Conservation (phyloP, 2,888 invertebrate genomes). For the Steinernema hermaphroditum region DNA sequence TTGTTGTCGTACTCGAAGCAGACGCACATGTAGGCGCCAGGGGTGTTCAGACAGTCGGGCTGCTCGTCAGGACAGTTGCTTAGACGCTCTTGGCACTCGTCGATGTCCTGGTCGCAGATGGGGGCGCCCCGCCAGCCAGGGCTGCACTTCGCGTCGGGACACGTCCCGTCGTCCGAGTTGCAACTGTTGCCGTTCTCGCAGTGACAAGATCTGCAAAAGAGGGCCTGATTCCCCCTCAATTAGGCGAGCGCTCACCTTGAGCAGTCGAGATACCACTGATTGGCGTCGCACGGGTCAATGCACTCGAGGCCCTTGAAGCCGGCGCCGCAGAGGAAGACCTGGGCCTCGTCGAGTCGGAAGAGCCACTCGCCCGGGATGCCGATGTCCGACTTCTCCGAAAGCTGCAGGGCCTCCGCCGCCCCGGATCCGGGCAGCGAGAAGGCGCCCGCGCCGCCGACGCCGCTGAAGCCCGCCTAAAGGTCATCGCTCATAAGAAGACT, state of each 20-base stretch:
- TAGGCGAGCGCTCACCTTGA: constrained; percentile 23
- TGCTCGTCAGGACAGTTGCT: constrained; percentile 74
- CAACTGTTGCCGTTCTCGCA: constrained; percentile 59
- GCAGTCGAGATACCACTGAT: constrained; percentile 51
- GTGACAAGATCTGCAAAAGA: constrained; percentile 53
- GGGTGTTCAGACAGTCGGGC: constrained; percentile 85
- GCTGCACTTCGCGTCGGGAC: constrained; percentile 57
- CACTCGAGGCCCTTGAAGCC: constrained; percentile 66
- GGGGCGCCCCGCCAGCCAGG: constrained; percentile 62
- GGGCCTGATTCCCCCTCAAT: background rate
- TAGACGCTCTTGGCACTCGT: constrained; percentile 73
- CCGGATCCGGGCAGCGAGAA: constrained; percentile 64
- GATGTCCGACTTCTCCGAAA: constrained; percentile 65
- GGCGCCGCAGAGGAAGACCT: constrained; percentile 65
- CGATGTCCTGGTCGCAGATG: constrained; percentile 70
- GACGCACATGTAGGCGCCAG: constrained; percentile 85
- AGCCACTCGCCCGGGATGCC: constrained; percentile 67
- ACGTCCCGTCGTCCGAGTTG: constrained; percentile 61
- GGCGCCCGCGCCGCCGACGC: constrained; percentile 36
- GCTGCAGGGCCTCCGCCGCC: constrained; percentile 49
- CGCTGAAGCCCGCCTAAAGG: constrained; percentile 50
- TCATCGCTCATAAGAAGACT: constrained; percentile 24
- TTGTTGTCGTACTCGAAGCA: constrained; percentile 78
- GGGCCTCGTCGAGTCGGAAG: constrained; percentile 60
- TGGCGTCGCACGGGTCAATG: constrained; percentile 55